A percentile compares a stretch with the other conserved stretches of the same genome.
phyloP scores from a whole-genome alignment of 2,888 invertebrate genomes.

The Acronicta leporina region DNA sequence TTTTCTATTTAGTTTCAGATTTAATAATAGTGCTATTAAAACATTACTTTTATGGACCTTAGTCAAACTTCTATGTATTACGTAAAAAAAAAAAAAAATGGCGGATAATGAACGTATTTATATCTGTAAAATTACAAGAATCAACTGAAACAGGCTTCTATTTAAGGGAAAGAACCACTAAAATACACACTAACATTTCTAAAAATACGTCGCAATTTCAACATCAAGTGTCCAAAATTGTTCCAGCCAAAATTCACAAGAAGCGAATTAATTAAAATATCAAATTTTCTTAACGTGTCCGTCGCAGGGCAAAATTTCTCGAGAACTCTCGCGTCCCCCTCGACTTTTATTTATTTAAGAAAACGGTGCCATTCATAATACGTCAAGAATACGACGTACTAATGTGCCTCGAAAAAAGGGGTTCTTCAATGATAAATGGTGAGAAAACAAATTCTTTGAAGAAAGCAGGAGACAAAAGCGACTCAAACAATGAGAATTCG shows the following conservation, averaged over 20 bases:
- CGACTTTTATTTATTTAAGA: constrained; percentile 45
- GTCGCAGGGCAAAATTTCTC: constrained; percentile 12
- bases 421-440: constrained; percentile 67
- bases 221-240: constrained; percentile 19
- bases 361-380: constrained; percentile 56
- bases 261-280: constrained; percentile 43
- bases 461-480: constrained; percentile 57
- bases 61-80: too few relatives aligned
- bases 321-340: constrained; percentile 15
- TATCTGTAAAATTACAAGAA: too few relatives aligned
- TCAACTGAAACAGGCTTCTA: too few relatives aligned
- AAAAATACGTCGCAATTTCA: constrained; percentile 13
- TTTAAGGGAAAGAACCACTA: neutral
- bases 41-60: too few relatives aligned
- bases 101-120: too few relatives aligned
- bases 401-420: constrained; percentile 66
- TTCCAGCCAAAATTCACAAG: constrained; percentile 20
- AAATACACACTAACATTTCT: constrained; percentile 3
- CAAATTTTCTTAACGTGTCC: constrained; percentile 24
- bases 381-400: constrained; percentile 60
- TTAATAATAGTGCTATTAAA: too few relatives aligned
- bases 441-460: constrained; percentile 58
- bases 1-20: too few relatives aligned
- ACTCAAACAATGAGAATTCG: constrained; percentile 59
- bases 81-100: too few relatives aligned